phyloP scores from a whole-genome alignment of 2,797 vertebrate genomes.

The Peromyscus eremicus region DNA sequence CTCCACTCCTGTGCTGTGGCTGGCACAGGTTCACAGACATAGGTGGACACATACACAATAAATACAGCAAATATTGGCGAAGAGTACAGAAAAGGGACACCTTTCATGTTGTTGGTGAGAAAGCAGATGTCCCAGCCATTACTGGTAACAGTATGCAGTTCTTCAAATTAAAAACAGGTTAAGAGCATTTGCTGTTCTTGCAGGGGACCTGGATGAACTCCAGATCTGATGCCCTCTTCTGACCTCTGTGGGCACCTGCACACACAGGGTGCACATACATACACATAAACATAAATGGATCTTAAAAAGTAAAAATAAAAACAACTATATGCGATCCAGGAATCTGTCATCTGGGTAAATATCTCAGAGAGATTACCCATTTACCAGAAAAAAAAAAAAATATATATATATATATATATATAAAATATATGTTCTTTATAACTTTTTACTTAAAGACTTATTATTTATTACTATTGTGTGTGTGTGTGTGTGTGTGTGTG shows the following conservation, averaged over 20 bases:
- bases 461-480: neutral
- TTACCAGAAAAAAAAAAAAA: neutral
- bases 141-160: neutral
- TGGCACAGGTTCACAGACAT: neutral
- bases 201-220: neutral
- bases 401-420: neutral
- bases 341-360: neutral
- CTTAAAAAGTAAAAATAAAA: neutral
- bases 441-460: neutral
- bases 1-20: neutral
- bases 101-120: neutral
- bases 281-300: neutral
- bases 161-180: neutral
- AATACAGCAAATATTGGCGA: neutral
- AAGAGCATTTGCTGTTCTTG: neutral
- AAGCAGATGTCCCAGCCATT: neutral
- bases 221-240: neutral
- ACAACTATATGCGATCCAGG: neutral
- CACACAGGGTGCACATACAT: neutral
- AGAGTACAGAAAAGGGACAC: neutral
- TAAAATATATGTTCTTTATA: neutral
- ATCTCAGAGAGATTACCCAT: neutral
- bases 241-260: neutral
- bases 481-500: too few species aligned
- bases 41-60: neutral